Conservation (phyloP, 2,888 invertebrate species). For the Cheilosia scutellata region DNA sequence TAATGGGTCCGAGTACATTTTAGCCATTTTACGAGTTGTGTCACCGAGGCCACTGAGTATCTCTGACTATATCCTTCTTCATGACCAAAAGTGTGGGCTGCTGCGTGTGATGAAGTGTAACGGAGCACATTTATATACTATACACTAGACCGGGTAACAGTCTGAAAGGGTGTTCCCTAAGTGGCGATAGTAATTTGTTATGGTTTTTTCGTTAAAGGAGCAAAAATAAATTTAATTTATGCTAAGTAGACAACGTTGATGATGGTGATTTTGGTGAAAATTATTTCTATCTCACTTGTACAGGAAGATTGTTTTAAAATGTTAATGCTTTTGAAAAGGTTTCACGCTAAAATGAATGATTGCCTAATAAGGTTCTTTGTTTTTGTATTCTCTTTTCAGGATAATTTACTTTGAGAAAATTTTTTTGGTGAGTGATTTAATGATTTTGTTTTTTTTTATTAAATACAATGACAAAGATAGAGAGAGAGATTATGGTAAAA, state of each 20-base stretch:
- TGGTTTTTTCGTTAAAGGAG: slow-evolving; percentile 40
- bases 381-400: slow-evolving; percentile 46
- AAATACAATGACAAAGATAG: too few relatives aligned
- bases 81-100: slow-evolving; percentile 10
- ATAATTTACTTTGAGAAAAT: not conserved
- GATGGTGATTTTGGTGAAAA: slow-evolving; percentile 39
- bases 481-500: too few relatives aligned
- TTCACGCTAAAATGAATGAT: slow-evolving; percentile 12
- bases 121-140: slow-evolving; percentile 24
- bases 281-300: slow-evolving; percentile 44
- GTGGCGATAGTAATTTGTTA: slow-evolving; percentile 69
- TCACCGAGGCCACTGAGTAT: slow-evolving; percentile 21
- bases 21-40: slow-evolving; percentile 49
- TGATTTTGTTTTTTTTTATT: not conserved
- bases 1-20: slow-evolving; percentile 68
- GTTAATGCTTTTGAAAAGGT: slow-evolving; percentile 38
- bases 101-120: slow-evolving; percentile 24
- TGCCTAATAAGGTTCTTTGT: slow-evolving; percentile 13
- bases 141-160: not conserved
- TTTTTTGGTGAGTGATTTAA: slow-evolving; percentile 28
- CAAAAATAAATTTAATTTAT: slow-evolving; percentile 58
- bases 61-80: slow-evolving; percentile 9
- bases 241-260: slow-evolving; percentile 57
- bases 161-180: slow-evolving; percentile 62
- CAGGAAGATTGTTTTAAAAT: slow-evolving; percentile 36